These are phyloP conservation scores for Homalodisca vitripennis DNA, from an alignment of 1,140 invertebrate species.

Conservation along the genomic window DNA sequence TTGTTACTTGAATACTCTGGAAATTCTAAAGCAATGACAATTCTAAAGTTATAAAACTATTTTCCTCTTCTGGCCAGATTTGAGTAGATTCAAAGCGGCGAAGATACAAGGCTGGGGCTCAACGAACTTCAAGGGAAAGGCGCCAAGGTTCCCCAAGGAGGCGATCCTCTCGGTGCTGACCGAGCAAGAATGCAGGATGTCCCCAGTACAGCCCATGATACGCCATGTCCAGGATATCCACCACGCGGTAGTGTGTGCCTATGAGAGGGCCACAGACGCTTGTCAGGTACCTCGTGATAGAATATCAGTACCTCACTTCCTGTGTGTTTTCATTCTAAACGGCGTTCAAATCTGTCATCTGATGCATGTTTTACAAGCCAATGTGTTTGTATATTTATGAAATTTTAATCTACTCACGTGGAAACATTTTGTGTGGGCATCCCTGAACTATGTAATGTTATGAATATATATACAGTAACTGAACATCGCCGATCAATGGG, in stretches of 20 bases:
- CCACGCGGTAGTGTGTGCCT: constrained; percentile 29
- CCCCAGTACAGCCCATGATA: neutral
- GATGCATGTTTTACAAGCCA: too few species aligned
- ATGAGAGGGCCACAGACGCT: constrained; percentile 35
- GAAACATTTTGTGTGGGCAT: too few species aligned
- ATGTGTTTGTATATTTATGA: too few species aligned
- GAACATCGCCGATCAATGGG: too few species aligned
- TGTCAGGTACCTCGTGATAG: constrained; percentile 44
- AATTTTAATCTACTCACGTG: too few species aligned
- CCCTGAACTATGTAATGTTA: too few species aligned
- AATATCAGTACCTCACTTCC: too few species aligned
- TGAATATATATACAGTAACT: too few species aligned
- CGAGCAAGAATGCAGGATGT: neutral
- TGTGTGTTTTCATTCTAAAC: too few species aligned
- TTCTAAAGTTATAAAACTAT: neutral
- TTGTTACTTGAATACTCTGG: too few species aligned
- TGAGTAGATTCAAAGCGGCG: neutral
- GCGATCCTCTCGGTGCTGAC: neutral
- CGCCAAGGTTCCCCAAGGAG: neutral
- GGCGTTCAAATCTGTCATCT: too few species aligned
- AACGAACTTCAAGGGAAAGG: neutral
- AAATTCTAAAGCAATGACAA: too few species aligned
- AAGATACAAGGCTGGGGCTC: neutral
- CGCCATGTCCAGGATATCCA: neutral
- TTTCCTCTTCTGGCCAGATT: neutral